Conservation (phyloP, 2,113 vertebrate genomes). For the Sebastes schlegelii region DNA sequence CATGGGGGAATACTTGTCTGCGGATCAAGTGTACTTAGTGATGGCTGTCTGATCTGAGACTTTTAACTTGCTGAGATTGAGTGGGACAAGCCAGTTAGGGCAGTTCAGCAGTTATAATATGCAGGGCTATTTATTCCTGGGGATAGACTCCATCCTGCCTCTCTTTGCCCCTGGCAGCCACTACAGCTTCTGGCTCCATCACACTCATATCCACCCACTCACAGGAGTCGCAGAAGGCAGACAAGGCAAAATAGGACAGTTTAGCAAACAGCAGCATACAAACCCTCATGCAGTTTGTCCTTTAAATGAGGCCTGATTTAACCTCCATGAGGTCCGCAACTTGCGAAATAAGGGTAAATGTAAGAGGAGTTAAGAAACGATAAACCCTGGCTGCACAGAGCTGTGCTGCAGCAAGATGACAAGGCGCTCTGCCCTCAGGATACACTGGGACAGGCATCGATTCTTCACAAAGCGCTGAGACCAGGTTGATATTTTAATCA, state of each 20-base stretch:
- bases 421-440: slow-evolving; percentile 22
- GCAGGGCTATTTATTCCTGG: slow-evolving; percentile 52
- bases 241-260: slow-evolving; percentile 53
- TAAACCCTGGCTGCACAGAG: slow-evolving; percentile 9
- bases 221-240: slow-evolving; percentile 52
- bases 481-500: slow-evolving; percentile 24
- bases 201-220: slow-evolving; percentile 64
- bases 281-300: slow-evolving; percentile 19
- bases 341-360: slow-evolving; percentile 34
- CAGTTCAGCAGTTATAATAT: slow-evolving; percentile 25
- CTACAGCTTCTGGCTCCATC: slow-evolving; percentile 54
- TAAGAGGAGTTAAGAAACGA: slow-evolving; percentile 14
- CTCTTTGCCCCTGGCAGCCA: slow-evolving; percentile 60
- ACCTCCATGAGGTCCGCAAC: slow-evolving; percentile 9
- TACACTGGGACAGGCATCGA: background rate
- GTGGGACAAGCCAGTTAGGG: slow-evolving; percentile 15
- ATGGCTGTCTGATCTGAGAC: slow-evolving; percentile 11
- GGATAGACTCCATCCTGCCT: slow-evolving; percentile 33
- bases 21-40: slow-evolving; percentile 32
- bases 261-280: slow-evolving; percentile 47
- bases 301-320: slow-evolving; percentile 34
- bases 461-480: slow-evolving; percentile 15
- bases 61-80: slow-evolving; percentile 46
- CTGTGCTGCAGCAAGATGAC: slow-evolving; percentile 29
- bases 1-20: slow-evolving; percentile 10